Evolutionary conservation across 1,140 invertebrate species (phyloP).

Genomic region (Drosophila punjabiensis): DNA sequence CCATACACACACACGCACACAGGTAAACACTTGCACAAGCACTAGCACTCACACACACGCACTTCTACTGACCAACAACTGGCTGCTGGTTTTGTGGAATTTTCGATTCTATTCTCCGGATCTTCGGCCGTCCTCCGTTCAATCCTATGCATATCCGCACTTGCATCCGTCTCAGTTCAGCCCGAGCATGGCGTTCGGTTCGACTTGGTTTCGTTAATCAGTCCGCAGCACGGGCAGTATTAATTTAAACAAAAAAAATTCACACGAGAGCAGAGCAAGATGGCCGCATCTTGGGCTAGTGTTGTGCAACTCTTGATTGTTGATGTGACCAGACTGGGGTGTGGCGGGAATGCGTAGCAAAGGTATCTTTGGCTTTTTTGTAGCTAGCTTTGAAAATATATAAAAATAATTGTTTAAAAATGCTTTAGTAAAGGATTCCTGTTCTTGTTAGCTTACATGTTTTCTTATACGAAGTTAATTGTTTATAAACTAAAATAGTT

Average conservation of each 20-base stretch:
- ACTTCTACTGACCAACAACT: slow-evolving; percentile 51
- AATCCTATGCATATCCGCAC: slow-evolving; percentile 43
- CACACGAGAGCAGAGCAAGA: slow-evolving; percentile 46
- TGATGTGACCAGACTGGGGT: background rate
- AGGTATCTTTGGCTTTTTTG: background rate
- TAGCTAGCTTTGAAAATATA: background rate
- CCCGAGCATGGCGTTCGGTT: slow-evolving; percentile 11
- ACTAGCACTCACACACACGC: slow-evolving; percentile 62
- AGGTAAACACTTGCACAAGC: slow-evolving; percentile 43
- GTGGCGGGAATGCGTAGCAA: background rate
- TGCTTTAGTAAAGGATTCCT: background rate
- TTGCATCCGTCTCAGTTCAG: slow-evolving; percentile 34
- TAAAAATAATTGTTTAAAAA: background rate
- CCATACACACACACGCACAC: slow-evolving; percentile 35
- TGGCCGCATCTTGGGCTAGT: slow-evolving; percentile 42
- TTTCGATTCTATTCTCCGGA: slow-evolving; percentile 53
- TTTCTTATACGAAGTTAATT: too few relatives aligned
- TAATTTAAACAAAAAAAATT: slow-evolving; percentile 50
- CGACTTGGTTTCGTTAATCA: slow-evolving; percentile 13
- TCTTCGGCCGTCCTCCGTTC: slow-evolving; percentile 20
- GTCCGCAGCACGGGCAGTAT: slow-evolving; percentile 22
- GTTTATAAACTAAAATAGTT: background rate
- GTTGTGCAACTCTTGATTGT: slow-evolving; percentile 22
- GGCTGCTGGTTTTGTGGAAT: slow-evolving; percentile 78
- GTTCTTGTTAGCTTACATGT: fast-evolving